Percentiles rank a stretch among this genome's conserved stretches.
Conservation (phyloP, 2,113 vertebrate species). For the Tor tambroides region DNA sequence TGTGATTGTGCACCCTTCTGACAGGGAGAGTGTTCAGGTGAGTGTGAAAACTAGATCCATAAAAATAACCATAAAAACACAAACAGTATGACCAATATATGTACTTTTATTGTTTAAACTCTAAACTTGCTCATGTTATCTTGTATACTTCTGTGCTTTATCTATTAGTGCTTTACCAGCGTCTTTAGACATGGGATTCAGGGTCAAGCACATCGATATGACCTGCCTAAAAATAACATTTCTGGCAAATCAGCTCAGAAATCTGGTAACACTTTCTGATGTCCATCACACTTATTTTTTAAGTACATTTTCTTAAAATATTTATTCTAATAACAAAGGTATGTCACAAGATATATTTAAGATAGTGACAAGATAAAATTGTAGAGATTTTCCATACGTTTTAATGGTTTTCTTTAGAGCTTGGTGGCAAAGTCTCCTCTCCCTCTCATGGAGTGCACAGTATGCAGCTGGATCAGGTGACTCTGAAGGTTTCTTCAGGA, state of each 20-base stretch:
- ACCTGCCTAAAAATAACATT: background rate
- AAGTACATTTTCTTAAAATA: background rate
- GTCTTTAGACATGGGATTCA: constrained; percentile 61
- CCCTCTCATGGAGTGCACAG: constrained; percentile 66
- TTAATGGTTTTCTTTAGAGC: constrained; percentile 35
- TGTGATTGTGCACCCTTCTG: constrained; percentile 78
- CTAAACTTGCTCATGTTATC: background rate
- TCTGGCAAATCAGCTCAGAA: constrained; percentile 43
- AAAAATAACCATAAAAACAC: background rate
- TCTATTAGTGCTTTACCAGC: constrained; percentile 65
- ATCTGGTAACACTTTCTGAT: constrained; percentile 56
- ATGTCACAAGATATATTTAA: background rate
- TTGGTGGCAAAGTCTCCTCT: constrained; percentile 59
- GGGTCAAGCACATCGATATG: background rate
- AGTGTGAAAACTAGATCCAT: background rate
- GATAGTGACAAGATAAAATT: background rate
- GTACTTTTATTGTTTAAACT: background rate
- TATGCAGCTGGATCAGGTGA: constrained; percentile 80
- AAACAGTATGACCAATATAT: background rate
- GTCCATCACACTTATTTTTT: background rate
- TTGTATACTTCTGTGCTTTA: background rate
- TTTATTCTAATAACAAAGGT: background rate
- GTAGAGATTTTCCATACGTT: background rate
- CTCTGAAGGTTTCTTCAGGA: constrained; percentile 78
- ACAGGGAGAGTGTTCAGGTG: constrained; percentile 60